A percentile compares a stretch with the other conserved stretches of the same genome.
phyloP scores from a whole-genome alignment of 2,797 vertebrate species.

The Gorsachius magnificus region DNA sequence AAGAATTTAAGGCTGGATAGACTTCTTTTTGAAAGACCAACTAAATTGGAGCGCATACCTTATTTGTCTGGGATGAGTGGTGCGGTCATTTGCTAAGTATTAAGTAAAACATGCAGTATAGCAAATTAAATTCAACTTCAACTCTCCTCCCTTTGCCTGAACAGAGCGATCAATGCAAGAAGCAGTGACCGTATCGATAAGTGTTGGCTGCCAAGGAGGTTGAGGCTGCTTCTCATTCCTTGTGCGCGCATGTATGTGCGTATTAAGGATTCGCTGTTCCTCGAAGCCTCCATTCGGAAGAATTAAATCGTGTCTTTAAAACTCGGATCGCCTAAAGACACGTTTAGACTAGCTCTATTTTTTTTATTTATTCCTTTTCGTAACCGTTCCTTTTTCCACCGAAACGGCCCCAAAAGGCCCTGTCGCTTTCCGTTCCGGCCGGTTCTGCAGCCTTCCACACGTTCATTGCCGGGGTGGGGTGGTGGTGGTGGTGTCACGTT shows the following conservation, averaged over 20 bases:
- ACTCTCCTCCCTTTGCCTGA: not conserved
- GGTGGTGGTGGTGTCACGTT: not conserved
- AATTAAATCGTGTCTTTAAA: not conserved
- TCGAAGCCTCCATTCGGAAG: not conserved
- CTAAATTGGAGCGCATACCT: not conserved
- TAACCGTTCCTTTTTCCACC: not conserved
- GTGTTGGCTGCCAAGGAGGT: not conserved
- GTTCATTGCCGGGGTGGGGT: not conserved
- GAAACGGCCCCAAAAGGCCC: not conserved
- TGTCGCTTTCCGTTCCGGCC: not conserved
- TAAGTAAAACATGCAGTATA: not conserved
- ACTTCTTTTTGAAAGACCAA: not conserved
- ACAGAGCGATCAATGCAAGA: not conserved
- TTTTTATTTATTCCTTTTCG: not conserved
- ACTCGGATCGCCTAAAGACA: not conserved
- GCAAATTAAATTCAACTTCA: not conserved
- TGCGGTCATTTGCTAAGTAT: not conserved
- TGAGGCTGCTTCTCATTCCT: not conserved
- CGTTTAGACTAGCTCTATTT: not conserved
- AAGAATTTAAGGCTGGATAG: not conserved
- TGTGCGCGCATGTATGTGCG: not conserved
- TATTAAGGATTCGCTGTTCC: not conserved
- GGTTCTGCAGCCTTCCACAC: not conserved
- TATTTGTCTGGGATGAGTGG: not conserved
- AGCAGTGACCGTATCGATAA: rapidly evolving